Percentiles rank a stretch among this genome's conserved stretches.
These are phyloP conservation scores for Paraescarpia echinospica DNA, from an alignment of 1,140 invertebrate species.

Conservation along the genomic window DNA sequence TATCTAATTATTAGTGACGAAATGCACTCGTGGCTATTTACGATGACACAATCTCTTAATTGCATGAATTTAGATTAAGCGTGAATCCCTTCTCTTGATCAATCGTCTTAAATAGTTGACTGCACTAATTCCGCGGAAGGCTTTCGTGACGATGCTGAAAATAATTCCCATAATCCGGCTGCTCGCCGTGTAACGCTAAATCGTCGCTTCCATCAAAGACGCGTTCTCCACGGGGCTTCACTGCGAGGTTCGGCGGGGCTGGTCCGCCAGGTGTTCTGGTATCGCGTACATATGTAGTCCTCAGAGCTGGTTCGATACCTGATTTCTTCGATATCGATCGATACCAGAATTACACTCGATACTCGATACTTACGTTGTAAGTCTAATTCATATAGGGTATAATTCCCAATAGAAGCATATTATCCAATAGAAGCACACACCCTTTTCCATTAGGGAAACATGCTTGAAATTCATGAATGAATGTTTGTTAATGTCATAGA, in stretches of 20 bases:
- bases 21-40: conserved; percentile 5
- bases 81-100: conserved; percentile 4
- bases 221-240: background rate
- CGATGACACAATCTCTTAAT: conserved; percentile 5
- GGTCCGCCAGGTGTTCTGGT: too few relatives aligned
- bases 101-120: background rate
- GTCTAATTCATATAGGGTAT: too few relatives aligned
- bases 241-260: background rate
- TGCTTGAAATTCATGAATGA: too few relatives aligned
- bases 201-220: background rate
- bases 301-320: too few relatives aligned
- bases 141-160: background rate
- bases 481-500: too few relatives aligned
- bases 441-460: too few relatives aligned
- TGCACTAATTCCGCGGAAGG: background rate
- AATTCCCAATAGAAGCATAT: too few relatives aligned
- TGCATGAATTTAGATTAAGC: conserved; percentile 1
- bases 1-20: conserved; percentile 6
- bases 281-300: too few relatives aligned
- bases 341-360: too few relatives aligned
- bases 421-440: too few relatives aligned
- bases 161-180: background rate
- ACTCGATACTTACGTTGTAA: too few relatives aligned
- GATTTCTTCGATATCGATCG: too few relatives aligned
- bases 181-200: background rate